Base-by-base conservation (phyloP, 2,888 invertebrate species). In the Harpalus rubripes region DNA sequence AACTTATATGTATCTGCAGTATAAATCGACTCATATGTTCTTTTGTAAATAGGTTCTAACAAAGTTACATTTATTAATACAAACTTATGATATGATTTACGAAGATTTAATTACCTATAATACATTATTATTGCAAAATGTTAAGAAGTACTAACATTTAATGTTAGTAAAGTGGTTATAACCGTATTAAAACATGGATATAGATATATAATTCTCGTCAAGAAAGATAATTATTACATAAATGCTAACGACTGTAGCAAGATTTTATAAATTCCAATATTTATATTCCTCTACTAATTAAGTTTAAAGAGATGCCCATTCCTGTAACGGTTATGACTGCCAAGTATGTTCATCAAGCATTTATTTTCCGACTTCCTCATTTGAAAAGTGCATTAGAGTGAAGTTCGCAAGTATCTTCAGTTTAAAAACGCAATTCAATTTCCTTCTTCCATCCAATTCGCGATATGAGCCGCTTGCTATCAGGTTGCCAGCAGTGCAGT, bases 341-440 rank as follows among this genome's bases (percentile, higher is more conserved):
- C n/a, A 68, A 74, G 52, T 44, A 44, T 18, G 44, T 74, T 74
- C 72, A 74, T 74, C 52, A 74, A 74, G 16, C 72, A 74, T 74
- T 74, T 44, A 74, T 74, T 74, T 44, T 44, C 16, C 72, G 22
- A 44, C 44, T 74, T 74, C 18, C 72, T 74, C 72, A 74, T 74
- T 74, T 74, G 72, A 16, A 74, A 74, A 72, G 15, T 74, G 18
- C 72, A 74, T 74, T 74, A 74, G 41, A 74, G 72, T 74, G 16
- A 41, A 44, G 72, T 74, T 74, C 15, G 72, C 72, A 74, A 74
- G 41, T 44, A 68, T 68, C 68, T 68, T 68, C 16, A 74, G 41
- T 74, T 74, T 44, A 74, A 74, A 74, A 74, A 74, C 72, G 72
- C 72, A 18, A 74, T 74, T 74, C 72, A 74, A 74, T 74, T 74